Conservation (phyloP, 2,797 vertebrate genomes). For the Cheracebus regulus region DNA sequence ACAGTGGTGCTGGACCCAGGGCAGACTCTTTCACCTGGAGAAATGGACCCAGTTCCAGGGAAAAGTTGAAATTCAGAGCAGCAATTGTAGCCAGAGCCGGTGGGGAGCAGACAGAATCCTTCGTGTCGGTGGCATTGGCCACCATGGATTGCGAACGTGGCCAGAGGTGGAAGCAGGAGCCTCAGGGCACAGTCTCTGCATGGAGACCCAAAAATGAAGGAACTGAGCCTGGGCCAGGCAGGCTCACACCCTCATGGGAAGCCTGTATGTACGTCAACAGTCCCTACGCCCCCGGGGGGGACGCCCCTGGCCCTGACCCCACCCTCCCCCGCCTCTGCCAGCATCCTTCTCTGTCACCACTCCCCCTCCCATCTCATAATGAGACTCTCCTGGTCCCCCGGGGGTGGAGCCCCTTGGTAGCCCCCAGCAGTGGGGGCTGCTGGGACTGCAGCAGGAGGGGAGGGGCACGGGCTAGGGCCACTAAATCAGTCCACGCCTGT, state of each 20-base stretch:
- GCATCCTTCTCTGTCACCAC: neutral
- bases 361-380: constrained; percentile 78
- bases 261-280: accelerated
- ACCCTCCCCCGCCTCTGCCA: constrained; percentile 8
- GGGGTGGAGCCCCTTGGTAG: constrained; percentile 79
- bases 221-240: accelerated
- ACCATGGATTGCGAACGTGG: accelerated
- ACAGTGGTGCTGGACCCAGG: neutral
- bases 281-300: neutral
- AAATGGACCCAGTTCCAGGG: neutral
- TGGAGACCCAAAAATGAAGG: neutral
- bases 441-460: constrained; percentile 74
- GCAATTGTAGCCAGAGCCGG: accelerated
- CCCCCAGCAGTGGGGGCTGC: constrained; percentile 81
- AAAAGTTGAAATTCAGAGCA: accelerated
- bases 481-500: constrained; percentile 99
- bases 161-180: accelerated
- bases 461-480: constrained; percentile 84
- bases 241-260: neutral
- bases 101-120: accelerated
- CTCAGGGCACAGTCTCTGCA: accelerated
- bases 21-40: too few species aligned
- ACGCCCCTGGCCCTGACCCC: neutral
- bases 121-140: accelerated
- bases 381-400: constrained; percentile 57